These are phyloP conservation scores for Enteromius viviparus DNA, from an alignment of 2,797 vertebrate species.

Conservation along the genomic window DNA sequence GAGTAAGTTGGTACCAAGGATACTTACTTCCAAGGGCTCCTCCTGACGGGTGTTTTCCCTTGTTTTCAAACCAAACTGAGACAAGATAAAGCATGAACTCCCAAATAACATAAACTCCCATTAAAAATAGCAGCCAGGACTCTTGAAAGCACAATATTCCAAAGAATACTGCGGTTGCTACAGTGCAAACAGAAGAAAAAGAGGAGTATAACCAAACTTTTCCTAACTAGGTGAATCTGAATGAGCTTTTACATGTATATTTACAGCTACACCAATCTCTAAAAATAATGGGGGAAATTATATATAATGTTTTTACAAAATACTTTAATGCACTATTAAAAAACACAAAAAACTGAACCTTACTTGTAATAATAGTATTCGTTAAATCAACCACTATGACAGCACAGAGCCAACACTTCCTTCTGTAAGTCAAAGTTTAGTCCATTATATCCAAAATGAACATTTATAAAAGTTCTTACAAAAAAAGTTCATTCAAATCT, in stretches of 20 bases:
- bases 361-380: constrained; percentile 41
- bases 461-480: neutral
- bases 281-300: neutral
- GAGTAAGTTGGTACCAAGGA: neutral
- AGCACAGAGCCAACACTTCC: constrained; percentile 31
- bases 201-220: neutral
- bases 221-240: neutral
- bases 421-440: constrained; percentile 53
- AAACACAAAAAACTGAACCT: constrained; percentile 4
- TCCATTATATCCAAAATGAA: neutral
- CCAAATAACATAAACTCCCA: constrained; percentile 55
- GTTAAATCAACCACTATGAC: constrained; percentile 3
- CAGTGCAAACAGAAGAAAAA: constrained; percentile 9
- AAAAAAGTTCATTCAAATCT: neutral
- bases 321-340: neutral
- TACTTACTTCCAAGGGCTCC: neutral
- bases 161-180: constrained; percentile 61
- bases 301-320: neutral
- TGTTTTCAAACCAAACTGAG: neutral
- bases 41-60: constrained; percentile 38
- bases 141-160: constrained; percentile 12
- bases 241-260: neutral
- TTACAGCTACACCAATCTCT: neutral
- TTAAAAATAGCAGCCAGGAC: constrained; percentile 44
- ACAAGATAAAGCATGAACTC: constrained; percentile 48